Evolutionary conservation across 2,797 vertebrate species (phyloP), one percentile per base, ranked within the genome.

Genomic region (Cirrhinus mrigala): DNA sequence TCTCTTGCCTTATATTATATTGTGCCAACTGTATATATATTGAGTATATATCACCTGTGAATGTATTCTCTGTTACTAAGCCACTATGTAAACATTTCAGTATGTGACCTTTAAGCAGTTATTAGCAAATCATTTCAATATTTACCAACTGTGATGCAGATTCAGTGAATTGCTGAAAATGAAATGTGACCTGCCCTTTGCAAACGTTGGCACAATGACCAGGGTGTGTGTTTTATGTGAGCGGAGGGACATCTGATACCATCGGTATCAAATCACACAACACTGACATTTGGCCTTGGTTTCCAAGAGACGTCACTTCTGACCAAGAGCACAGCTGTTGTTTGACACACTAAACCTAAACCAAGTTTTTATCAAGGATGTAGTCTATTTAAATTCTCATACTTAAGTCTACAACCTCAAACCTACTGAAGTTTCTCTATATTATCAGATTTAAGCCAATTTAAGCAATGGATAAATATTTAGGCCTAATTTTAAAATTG

Each of bases 191-290:
- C 77, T 64, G 54, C 29, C 58, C 14, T 73, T 71, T 4, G 77
- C 69, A 80, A 86, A 82, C 44, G 33, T 58, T 27, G 33, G 46
- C 46, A 83, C 58, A 82, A 68, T 83, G 64, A 80, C 81, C 64
- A 70, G 46, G 66, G 84, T 74, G 83, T 33, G 74, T 79, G 79
- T 54, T 22, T 44, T 54, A 37, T 84, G 71, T 80, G 69, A 82
- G 86, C 27, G 27, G 79, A 81, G 73, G 56, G 58, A 73, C 52
- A 77, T 86, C 48, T 79, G 81, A 88, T 68, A 58, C 79, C 16
- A 68, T 74, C 46, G 29, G 70, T 79, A 88, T 89, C 70, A 52
- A 52, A 84, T 88, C 79, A 86, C 84, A 81, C 79, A 79, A 73
- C 52, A 81, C 62, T 71, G 60, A 48, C 74, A 83, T 85, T 85